Evolutionary conservation across 2,888 invertebrate genomes (phyloP).

Genomic region (Calephelis perditalis): DNA sequence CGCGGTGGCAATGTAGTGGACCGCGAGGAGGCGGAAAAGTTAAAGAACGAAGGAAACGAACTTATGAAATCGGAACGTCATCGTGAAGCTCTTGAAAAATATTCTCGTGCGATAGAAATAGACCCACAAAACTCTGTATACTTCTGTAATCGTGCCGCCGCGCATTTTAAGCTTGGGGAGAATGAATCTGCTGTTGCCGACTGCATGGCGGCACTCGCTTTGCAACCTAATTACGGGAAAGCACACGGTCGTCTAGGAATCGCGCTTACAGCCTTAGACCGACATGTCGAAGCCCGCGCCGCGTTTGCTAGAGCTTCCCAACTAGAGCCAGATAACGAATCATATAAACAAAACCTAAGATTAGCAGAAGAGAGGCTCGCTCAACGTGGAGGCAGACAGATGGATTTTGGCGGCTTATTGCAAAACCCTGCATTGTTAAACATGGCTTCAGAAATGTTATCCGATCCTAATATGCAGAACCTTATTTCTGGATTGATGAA

Average conservation of each 20-base stretch:
- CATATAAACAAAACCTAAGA: conserved; percentile 91
- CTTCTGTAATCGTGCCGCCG: conserved; percentile 98
- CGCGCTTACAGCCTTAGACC: conserved; percentile 90
- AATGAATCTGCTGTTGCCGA: conserved; percentile 92
- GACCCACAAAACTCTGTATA: conserved; percentile 95
- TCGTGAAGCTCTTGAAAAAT: conserved; percentile 89
- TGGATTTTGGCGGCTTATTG: conserved; percentile 82
- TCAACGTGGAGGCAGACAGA: conserved; percentile 82
- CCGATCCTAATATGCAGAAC: conserved; percentile 90
- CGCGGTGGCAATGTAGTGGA: conserved; percentile 42
- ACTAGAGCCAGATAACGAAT: conserved; percentile 94
- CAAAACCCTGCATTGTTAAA: conserved; percentile 90
- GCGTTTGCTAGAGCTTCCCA: conserved; percentile 93
- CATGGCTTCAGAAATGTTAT: conserved; percentile 90
- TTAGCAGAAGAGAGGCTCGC: conserved; percentile 85
- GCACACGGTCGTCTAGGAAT: conserved; percentile 95
- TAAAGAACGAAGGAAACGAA: conserved; percentile 92
- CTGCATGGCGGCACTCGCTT: conserved; percentile 91
- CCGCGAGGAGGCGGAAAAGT: conserved; percentile 85
- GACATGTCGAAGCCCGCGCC: conserved; percentile 89
- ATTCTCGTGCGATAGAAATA: conserved; percentile 92
- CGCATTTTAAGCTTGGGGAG: conserved; percentile 92
- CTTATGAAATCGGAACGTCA: conserved; percentile 92
- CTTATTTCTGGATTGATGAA: conserved; percentile 81
- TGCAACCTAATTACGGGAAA: conserved; percentile 96